Conservation (phyloP, 2,113 vertebrate genomes). For the Clarias batrachus region DNA sequence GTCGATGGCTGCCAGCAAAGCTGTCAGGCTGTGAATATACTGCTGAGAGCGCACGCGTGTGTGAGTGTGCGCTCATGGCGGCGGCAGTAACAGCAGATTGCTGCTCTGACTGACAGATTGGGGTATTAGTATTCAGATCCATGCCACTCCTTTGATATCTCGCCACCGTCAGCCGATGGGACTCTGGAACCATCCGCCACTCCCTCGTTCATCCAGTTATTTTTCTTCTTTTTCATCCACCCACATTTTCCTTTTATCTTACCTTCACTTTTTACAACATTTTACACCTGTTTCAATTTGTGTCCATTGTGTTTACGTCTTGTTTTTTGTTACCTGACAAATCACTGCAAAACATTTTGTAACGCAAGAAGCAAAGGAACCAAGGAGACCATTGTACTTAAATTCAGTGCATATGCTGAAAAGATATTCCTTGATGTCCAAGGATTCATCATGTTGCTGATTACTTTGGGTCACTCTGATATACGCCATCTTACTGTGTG, state of each 20-base stretch:
- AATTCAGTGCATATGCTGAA: neutral
- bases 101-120: conserved; percentile 49
- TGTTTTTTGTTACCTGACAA: neutral
- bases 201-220: conserved; percentile 26
- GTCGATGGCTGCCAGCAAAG: conserved; percentile 33
- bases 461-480: too few species aligned
- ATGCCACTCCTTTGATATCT: conserved; percentile 54
- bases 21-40: conserved; percentile 36
- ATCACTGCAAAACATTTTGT: neutral
- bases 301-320: too few species aligned
- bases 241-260: conserved; percentile 1
- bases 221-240: conserved; percentile 1
- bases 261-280: conserved; percentile 5
- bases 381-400: neutral
- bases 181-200: conserved; percentile 40
- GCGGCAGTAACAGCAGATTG: conserved; percentile 42
- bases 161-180: conserved; percentile 41
- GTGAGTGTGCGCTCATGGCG: conserved; percentile 16
- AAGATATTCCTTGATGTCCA: neutral
- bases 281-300: neutral
- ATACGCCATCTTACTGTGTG: too few species aligned
- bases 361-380: neutral
- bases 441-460: neutral
- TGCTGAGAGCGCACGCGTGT: neutral
- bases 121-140: conserved; percentile 57